Conservation (phyloP, 2,113 vertebrate genomes). For the Pseudonaja textilis region DNA sequence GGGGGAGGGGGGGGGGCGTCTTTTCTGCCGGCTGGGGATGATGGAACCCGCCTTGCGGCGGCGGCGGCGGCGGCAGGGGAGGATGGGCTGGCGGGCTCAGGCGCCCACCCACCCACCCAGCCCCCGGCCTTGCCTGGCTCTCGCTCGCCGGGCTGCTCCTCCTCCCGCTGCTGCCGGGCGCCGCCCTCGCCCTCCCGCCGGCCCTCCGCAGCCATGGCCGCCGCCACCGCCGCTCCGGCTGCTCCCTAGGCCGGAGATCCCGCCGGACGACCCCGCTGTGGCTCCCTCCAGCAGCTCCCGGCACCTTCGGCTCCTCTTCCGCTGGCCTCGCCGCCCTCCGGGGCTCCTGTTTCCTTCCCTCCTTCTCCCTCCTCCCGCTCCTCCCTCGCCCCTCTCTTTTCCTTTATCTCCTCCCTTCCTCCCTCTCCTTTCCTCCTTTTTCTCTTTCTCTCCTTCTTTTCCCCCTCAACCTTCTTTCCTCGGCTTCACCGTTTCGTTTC, state of each 20-base stretch:
- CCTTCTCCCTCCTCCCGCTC: accelerated
- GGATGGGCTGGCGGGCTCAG: no score
- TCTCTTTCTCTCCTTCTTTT: no score
- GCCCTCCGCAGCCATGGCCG: neutral
- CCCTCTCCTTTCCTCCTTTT: no score
- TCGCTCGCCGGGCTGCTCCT: neutral
- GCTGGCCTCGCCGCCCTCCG: neutral
- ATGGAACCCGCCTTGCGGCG: no score
- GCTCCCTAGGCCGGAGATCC: neutral
- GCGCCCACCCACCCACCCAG: neutral
- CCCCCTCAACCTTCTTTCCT: accelerated
- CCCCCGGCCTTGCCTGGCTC: no score
- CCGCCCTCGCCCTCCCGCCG: neutral
- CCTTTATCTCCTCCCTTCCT: no score
- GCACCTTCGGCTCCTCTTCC: neutral
- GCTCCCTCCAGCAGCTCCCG: neutral
- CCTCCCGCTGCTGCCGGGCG: neutral
- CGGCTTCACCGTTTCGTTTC: no score
- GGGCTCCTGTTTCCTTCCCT: neutral
- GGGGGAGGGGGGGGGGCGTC: neutral
- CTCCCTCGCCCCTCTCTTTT: neutral
- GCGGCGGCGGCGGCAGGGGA: no score
- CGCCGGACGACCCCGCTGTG: neutral
- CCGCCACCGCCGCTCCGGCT: neutral
- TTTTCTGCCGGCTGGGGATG: neutral